Evolutionary conservation across 2,888 invertebrate genomes (phyloP).

Genomic region (Nymphalis c-album): DNA sequence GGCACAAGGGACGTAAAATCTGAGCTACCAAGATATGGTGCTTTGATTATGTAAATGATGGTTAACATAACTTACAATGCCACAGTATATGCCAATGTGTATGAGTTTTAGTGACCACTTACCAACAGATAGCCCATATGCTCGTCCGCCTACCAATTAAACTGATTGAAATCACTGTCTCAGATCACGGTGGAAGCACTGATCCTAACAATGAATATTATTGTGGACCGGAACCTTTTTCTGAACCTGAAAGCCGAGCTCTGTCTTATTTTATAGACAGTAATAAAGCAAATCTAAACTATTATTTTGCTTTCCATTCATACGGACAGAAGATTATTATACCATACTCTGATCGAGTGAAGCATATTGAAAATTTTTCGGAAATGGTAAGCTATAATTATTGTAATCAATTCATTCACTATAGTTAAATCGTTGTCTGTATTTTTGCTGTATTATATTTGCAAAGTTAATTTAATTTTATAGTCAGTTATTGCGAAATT

Average conservation of each 20-base stretch:
- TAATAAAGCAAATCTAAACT: slow-evolving; percentile 58
- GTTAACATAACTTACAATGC: too few relatives aligned
- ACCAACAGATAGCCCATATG: too few relatives aligned
- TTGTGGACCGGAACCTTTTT: slow-evolving; percentile 58
- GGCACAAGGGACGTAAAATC: too few relatives aligned
- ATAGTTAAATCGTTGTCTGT: too few relatives aligned
- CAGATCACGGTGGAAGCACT: slow-evolving; percentile 51
- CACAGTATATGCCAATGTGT: too few relatives aligned
- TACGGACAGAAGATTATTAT: slow-evolving; percentile 83
- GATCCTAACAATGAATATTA: slow-evolving; percentile 49
- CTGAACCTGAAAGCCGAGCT: slow-evolving; percentile 62
- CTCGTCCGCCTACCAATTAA: too few relatives aligned
- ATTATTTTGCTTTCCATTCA: slow-evolving; percentile 84
- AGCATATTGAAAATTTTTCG: slow-evolving; percentile 69
- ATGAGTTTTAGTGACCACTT: too few relatives aligned
- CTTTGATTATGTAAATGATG: too few relatives aligned
- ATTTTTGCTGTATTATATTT: too few relatives aligned
- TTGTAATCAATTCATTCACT: neutral
- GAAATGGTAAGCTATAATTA: slow-evolving; percentile 58
- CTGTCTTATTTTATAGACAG: slow-evolving; percentile 49
- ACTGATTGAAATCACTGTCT: neutral
- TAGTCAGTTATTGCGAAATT: too few relatives aligned
- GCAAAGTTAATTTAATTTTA: too few relatives aligned
- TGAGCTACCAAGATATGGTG: too few relatives aligned
- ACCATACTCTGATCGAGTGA: slow-evolving; percentile 77